phyloP scores from a whole-genome alignment of 37 sponge, comb jelly and placozoan genomes.

The Hexactinellida sp. region DNA sequence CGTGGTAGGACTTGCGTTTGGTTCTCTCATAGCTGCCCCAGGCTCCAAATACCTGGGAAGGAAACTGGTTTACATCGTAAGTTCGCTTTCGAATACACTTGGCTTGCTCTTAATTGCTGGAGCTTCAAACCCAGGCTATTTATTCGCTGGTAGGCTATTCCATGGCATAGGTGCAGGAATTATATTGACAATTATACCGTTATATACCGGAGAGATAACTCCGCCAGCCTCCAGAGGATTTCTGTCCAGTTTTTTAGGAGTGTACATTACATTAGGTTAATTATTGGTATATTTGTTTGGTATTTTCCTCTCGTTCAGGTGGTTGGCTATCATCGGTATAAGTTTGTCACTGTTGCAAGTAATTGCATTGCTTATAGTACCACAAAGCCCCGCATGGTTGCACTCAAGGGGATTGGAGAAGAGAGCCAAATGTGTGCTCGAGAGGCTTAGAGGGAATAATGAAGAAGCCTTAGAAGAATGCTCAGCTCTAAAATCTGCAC shows the following conservation, averaged over 20 bases:
- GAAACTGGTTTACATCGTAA: background rate
- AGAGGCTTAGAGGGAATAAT: background rate
- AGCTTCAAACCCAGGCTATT: background rate
- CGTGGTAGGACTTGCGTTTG: background rate
- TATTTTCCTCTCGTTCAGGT: background rate
- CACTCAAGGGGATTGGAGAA: background rate
- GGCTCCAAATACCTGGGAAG: slow-evolving; percentile 2
- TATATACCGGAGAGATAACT: background rate
- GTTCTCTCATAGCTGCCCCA: background rate
- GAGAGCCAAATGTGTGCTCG: background rate
- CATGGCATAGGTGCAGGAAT: background rate
- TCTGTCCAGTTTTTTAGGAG: background rate
- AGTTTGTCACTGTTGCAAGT: background rate
- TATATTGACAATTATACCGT: background rate
- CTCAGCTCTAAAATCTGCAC: background rate
- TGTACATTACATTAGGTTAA: background rate
- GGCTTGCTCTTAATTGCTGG: background rate
- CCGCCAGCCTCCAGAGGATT: background rate
- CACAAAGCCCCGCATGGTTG: background rate
- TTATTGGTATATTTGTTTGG: background rate
- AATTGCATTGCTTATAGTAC: background rate
- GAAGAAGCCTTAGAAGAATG: background rate
- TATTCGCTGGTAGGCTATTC: background rate
- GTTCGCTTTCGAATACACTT: background rate
- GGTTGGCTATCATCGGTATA: background rate